Percentiles rank a stretch among this genome's conserved stretches.
These are phyloP conservation scores for Acipenser ruthenus DNA, from an alignment of 2,797 vertebrate species.

Conservation along the genomic window DNA sequence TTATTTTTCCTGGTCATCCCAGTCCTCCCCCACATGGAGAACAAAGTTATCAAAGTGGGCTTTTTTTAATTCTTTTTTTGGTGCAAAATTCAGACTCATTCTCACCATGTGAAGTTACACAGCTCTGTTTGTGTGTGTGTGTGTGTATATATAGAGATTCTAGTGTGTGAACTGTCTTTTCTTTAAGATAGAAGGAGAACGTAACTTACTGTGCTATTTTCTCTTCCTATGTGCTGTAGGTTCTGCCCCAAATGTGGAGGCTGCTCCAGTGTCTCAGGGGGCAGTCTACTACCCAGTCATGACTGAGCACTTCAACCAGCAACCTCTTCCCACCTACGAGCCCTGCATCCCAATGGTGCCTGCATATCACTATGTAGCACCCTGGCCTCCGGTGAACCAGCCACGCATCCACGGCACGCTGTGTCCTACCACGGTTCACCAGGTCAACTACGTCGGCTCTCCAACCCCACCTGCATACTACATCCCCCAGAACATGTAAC, in stretches of 20 bases:
- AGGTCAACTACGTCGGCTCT: conserved; percentile 61
- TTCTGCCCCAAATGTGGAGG: conserved; percentile 45
- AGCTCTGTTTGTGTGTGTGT: no score
- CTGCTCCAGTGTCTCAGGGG: conserved; percentile 43
- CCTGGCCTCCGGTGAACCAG: conserved; percentile 62
- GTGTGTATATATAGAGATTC: no score
- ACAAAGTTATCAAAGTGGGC: no score
- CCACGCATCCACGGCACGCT: conserved; percentile 47
- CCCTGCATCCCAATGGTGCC: conserved; percentile 51
- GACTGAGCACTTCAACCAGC: conserved; percentile 59
- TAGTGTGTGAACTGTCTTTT: no score
- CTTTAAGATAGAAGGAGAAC: no score
- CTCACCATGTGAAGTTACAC: no score
- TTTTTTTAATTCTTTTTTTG: no score
- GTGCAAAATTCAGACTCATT: no score
- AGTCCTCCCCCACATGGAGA: no score
- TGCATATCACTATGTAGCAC: conserved; percentile 52
- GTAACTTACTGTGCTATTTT: background rate
- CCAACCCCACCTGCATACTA: conserved; percentile 49
- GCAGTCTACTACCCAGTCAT: conserved; percentile 66
- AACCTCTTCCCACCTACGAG: conserved; percentile 47
- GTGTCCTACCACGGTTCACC: conserved; percentile 55
- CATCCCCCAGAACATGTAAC: conserved; percentile 43
- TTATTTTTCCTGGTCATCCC: no score
- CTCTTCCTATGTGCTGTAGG: conserved; percentile 33